Base-by-base conservation (phyloP, 2,113 vertebrate genomes). In the Phodopus roborovskii region DNA sequence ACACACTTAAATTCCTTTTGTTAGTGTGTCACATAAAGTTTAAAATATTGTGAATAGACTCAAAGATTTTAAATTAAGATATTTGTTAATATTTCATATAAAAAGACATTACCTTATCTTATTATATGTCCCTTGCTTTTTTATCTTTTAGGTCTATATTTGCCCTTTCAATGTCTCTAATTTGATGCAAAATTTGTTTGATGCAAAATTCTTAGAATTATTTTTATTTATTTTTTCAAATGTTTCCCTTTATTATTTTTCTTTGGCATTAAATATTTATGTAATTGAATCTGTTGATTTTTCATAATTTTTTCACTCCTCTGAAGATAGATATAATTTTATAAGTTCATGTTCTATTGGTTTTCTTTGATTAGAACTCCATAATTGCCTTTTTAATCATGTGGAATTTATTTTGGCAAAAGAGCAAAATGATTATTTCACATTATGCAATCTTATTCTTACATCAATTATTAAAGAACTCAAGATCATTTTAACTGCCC, bases 311-410 rank as follows among this genome's bases (percentile, higher is more conserved):
- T 87, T 4, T 81, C 68, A 93, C 88, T 95, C 10, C 11, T 73
- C 36, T 81, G 81, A 81, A 97, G 33, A 64, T 42, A 6, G 11
- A 58, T 73, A 66, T 50, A 81, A 64, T 66, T 77, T 96, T 73
- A 48, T 82, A 86, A 75, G 87, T 24, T 15, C 88, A 48, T 48
- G 19, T 58, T 92, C 50, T 66, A 3, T 74, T 96, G 28, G 22
- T 94, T 96, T 97, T 79, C 48, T 83, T 85, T 19, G 7, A 95
- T 85, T 92, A 96, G 39, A 90, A 71, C 92, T 93, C 81, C 66
- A 50, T 77, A 96, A 94, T 91, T 94, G 30, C 26, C 66, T 94
- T 17, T 87, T 96, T 92, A 93, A 92, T 92, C 36, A 64, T 78
- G 24, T 73, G 66, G 39, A 77, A 92, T 90, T 95, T 78, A 91